Evolutionary conservation across 1,140 invertebrate genomes (phyloP).

Genomic region (Bilobella aurantiaca): DNA sequence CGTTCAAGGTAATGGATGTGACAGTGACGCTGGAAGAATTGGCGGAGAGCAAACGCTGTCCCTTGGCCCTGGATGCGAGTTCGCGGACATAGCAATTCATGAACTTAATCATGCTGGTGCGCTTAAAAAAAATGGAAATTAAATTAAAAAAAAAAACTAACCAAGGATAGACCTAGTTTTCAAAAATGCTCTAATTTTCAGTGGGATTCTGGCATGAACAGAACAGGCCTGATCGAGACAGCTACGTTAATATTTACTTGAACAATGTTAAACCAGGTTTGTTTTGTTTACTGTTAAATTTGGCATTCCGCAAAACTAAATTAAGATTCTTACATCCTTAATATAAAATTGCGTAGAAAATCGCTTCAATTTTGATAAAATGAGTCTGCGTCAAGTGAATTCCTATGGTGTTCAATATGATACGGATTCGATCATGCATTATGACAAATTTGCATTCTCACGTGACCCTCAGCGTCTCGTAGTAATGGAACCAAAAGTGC

Average conservation of each 20-base stretch:
- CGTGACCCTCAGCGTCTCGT: background rate
- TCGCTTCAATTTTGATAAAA: conserved; percentile 14
- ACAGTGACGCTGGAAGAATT: conserved; percentile 39
- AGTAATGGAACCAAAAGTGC: background rate
- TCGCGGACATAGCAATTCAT: conserved; percentile 39
- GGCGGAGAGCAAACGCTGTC: conserved; percentile 38
- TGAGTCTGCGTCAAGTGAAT: background rate
- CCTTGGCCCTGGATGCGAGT: conserved; percentile 38
- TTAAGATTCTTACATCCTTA: background rate
- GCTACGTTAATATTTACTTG: conserved; percentile 39
- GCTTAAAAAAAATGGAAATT: too few relatives aligned
- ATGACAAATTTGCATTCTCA: conserved; percentile 7
- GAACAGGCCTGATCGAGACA: conserved; percentile 41
- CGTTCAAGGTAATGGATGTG: conserved; percentile 28
- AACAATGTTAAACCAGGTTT: conserved; percentile 41
- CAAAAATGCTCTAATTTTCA: too few relatives aligned
- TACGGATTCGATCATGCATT: conserved; percentile 10
- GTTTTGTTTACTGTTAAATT: background rate
- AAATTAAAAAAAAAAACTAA: too few relatives aligned
- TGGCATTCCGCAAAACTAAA: too few relatives aligned
- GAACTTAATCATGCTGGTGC: conserved; percentile 40
- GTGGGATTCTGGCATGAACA: conserved; percentile 44
- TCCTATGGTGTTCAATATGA: background rate
- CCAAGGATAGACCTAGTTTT: too few relatives aligned
- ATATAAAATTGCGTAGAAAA: conserved; percentile 1